These are phyloP conservation scores for Poeciliopsis gracilis DNA, from an alignment of 2,797 vertebrate genomes.

Conservation along the genomic window DNA sequence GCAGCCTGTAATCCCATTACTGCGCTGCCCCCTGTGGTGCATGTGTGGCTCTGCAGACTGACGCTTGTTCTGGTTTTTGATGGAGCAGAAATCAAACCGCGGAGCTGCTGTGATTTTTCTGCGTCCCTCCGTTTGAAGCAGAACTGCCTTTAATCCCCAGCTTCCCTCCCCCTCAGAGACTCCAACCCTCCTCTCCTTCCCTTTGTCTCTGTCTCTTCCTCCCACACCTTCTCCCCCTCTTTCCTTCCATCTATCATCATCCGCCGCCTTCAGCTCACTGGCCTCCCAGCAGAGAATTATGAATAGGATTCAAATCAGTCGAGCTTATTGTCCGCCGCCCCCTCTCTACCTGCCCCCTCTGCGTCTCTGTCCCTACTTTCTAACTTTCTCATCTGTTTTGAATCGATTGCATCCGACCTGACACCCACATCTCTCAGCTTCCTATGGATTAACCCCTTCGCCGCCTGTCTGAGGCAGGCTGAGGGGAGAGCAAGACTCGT, in stretches of 20 bases:
- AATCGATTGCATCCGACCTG: slow-evolving; percentile 59
- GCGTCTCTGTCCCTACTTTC: slow-evolving; percentile 48
- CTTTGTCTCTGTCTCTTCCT: slow-evolving; percentile 71
- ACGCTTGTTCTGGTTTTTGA: slow-evolving; percentile 37
- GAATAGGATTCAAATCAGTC: slow-evolving; percentile 76
- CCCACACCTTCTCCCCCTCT: slow-evolving; percentile 67
- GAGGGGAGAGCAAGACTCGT: background rate
- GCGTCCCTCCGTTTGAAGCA: slow-evolving; percentile 59
- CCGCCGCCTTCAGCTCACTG: slow-evolving; percentile 66
- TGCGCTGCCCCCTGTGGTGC: slow-evolving; percentile 8
- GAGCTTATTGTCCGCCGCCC: slow-evolving; percentile 62
- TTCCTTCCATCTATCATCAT: slow-evolving; percentile 71
- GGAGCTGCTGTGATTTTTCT: slow-evolving; percentile 41
- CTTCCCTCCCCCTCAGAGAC: slow-evolving; percentile 68
- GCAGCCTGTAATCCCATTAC: slow-evolving; percentile 17
- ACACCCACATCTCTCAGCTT: slow-evolving; percentile 54
- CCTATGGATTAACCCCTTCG: slow-evolving; percentile 46
- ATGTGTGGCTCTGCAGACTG: slow-evolving; percentile 12
- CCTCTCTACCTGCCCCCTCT: slow-evolving; percentile 46
- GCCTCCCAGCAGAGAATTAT: slow-evolving; percentile 71
- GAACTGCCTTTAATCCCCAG: slow-evolving; percentile 56
- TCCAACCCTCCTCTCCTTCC: slow-evolving; percentile 64
- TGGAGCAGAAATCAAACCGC: slow-evolving; percentile 48
- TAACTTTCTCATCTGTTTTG: slow-evolving; percentile 58
- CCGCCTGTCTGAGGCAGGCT: slow-evolving; percentile 3